Base-by-base conservation (phyloP, 1,140 invertebrate species). In the Drosophila nasuta region DNA sequence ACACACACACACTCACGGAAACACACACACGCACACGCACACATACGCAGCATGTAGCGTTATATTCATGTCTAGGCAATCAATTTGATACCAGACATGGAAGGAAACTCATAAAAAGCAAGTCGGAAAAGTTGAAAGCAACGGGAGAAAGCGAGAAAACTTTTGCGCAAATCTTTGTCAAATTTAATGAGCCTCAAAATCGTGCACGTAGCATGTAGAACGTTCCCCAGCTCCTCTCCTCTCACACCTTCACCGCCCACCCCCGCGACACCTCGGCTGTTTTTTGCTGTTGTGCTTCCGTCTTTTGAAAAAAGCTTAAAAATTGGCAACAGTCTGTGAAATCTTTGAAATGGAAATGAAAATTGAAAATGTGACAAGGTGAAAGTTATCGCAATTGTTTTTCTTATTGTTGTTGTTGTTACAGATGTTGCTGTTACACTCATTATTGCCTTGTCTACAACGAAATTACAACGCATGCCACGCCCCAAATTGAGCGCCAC, bases 341-440 rank as follows among this genome's bases (percentile, higher is more conserved):
- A 82, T 79, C 71, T 82, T 88, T 79, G 72, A 86, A 49, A 25
- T 60, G 76, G 58, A 72, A 82, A 82, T 77, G 64, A 86, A 87
- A 87, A 88, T 87, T 88, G 83, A 87, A 87, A 88, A 88, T 59
- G 76, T 81, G 82, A 87, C 79, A 87, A 88, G 80, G 80, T 87
- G 73, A 82, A 82, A 80, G 79, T 68, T 76, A 64, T 73, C 72
- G 52, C 25, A 63, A 62, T 33, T 66, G 30, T 35, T 62, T 49
- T n/a, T 57, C 13, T n/a, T 62, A 17, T 15, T 62, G 43, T n/a
- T 64, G 30, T n/a, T 64, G 30, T 45, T 10, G 3, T 51, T 69
- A 56, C 38, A 64, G 25, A 10, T 54, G 57, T 8, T 46, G 35
- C 33, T 75, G 41, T 72, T 57, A 57, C 56, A 54, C 65, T 62